Evolutionary conservation across 2,888 invertebrate species (phyloP).

Genomic region (Prenolepis imparis): DNA sequence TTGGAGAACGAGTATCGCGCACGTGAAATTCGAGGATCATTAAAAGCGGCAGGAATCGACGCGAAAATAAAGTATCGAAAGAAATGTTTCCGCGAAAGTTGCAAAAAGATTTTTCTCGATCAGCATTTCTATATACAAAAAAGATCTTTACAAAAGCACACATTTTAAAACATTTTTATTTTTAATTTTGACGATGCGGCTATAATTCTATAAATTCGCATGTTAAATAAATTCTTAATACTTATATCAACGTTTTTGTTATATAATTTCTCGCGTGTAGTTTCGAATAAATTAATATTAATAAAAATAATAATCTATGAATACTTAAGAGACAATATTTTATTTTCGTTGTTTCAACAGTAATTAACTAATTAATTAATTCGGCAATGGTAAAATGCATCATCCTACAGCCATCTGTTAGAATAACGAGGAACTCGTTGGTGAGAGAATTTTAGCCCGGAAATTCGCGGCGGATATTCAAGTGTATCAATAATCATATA

Average conservation of each 20-base stretch:
- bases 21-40: slow-evolving; percentile 60
- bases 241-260: background rate
- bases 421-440: slow-evolving; percentile 17
- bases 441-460: background rate
- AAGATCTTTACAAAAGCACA: background rate
- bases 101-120: slow-evolving; percentile 24
- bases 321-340: background rate
- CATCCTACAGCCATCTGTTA: slow-evolving; percentile 47
- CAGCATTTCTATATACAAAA: background rate
- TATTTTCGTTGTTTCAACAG: background rate
- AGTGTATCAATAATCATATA: background rate
- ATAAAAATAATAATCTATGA: slow-evolving; percentile 1
- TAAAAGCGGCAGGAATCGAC: slow-evolving; percentile 43
- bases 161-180: background rate
- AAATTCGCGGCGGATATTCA: slow-evolving; percentile 16
- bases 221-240: background rate
- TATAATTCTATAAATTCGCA: background rate
- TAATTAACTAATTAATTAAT: background rate
- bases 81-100: slow-evolving; percentile 32
- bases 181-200: background rate
- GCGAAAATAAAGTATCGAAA: slow-evolving; percentile 50
- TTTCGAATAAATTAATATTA: background rate
- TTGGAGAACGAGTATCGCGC: slow-evolving; percentile 43
- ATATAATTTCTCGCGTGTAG: background rate
- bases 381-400: background rate